A percentile compares a stretch with the other conserved stretches of the same genome.
phyloP scores from a whole-genome alignment of 35 echinoderm and acorn worm genomes.

The Diadema setosum region DNA sequence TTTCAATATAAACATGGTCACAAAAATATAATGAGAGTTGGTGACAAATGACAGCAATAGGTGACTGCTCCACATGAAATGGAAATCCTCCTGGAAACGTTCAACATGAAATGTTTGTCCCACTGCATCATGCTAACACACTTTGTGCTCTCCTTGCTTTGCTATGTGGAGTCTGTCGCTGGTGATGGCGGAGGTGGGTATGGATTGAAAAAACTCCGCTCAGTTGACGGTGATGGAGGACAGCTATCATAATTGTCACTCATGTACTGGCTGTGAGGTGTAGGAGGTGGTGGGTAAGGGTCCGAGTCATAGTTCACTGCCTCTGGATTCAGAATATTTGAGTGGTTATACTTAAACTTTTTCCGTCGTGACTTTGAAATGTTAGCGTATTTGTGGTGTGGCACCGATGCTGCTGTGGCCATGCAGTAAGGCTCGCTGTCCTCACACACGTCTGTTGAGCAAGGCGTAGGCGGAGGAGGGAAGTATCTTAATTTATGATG shows the following conservation, averaged over 20 bases:
- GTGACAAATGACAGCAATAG: too few relatives aligned
- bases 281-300: slow-evolving; percentile 88
- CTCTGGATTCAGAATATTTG: slow-evolving; percentile 71
- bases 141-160: not conserved
- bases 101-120: too few relatives aligned
- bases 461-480: slow-evolving; percentile 92
- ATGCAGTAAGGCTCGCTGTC: slow-evolving; percentile 75
- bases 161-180: slow-evolving; percentile 92
- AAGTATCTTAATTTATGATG: slow-evolving; percentile 92
- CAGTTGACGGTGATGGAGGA: slow-evolving; percentile 93
- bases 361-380: slow-evolving; percentile 44
- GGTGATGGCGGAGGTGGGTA: slow-evolving; percentile 94
- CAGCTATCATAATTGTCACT: slow-evolving; percentile 86
- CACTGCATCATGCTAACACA: too few relatives aligned
- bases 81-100: too few relatives aligned
- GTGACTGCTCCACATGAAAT: too few relatives aligned
- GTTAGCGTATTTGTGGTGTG: slow-evolving; percentile 53
- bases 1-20: slow-evolving; percentile 5
- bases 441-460: slow-evolving; percentile 93
- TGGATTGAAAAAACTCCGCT: slow-evolving; percentile 89
- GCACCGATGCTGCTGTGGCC: not conserved
- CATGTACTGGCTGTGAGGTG: slow-evolving; percentile 67
- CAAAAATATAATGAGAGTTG: too few relatives aligned
- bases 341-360: slow-evolving; percentile 51
- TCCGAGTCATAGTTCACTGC: slow-evolving; percentile 70